Base-by-base conservation (phyloP, 2,888 invertebrate genomes). In the Agrochola lota region DNA sequence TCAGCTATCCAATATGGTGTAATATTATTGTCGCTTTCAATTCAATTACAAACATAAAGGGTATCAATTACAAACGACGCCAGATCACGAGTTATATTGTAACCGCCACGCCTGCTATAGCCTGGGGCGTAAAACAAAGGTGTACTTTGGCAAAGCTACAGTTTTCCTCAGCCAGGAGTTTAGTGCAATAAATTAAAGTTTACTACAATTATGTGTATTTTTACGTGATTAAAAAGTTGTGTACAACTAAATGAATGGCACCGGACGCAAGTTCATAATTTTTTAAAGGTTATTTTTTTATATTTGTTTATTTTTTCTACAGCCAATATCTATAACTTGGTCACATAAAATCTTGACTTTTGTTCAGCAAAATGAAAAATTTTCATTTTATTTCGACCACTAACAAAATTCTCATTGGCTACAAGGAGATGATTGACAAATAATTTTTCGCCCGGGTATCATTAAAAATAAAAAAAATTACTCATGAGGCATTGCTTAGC, bases 61-160 rank as follows among this genome's bases (percentile, higher is more conserved):
- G 67, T 83, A 77, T 83, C 85, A 81, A 77, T 83, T 85, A 85
- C 85, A 64, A 77, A 71, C 46, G 43, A 60, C 7, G 49, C 20
- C 15, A n/a, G 23, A 26, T 68, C 23, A 20, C 26, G 6, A 59
- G 49, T 63, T 17, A 52, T 63, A 71, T 62, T 62, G 35, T 40
- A 68, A 63, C 23, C 46, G n/a, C 67, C 81, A 59, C 77, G 77
- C 73, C 82, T 60, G 26, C n/a, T 12, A 23, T 60, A n/a, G 70
- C 83, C 62, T 43, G 17, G 11, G 70, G 82, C 57, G 40, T 60
- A 11, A 30, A 63, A 77, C 26, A 59, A 81, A 85, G 63, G 85
- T 83, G 73, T 60, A n/a, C 15, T 23, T 78, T 30, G 0, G 17
- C 17, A 35, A 12, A 60, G 2, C 1, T 26, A 23, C 9, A 35